phyloP scores from a whole-genome alignment of 2,888 invertebrate species.

The Nephrotoma flavescens region DNA sequence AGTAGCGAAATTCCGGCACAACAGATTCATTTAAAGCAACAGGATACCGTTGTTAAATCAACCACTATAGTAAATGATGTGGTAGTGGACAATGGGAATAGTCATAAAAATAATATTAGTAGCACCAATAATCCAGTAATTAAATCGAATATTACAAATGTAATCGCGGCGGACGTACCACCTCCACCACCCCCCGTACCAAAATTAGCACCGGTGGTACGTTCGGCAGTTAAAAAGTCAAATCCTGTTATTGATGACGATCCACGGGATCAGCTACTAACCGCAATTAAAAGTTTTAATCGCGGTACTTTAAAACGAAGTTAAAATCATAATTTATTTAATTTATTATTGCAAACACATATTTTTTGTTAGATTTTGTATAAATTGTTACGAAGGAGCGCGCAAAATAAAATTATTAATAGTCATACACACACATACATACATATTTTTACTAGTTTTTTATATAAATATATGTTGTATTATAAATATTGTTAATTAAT shows the following conservation, averaged over 20 bases:
- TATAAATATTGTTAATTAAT: background rate
- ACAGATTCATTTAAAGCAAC: constrained; percentile 11
- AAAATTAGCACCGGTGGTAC: constrained; percentile 14
- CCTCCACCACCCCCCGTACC: constrained; percentile 27
- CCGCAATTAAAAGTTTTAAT: constrained; percentile 57
- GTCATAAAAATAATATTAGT: background rate
- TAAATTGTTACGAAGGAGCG: background rate
- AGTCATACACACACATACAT: background rate
- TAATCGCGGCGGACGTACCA: background rate
- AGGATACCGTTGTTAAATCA: background rate
- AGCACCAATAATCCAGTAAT: background rate
- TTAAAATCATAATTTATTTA: constrained; percentile 3
- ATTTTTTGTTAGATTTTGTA: background rate
- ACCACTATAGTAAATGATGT: background rate
- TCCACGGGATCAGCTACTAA: constrained; percentile 48
- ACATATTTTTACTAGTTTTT: background rate
- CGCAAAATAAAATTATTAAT: background rate
- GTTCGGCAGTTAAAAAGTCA: constrained; percentile 14
- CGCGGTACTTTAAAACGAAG: constrained; percentile 23
- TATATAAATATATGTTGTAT: background rate
- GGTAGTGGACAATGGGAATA: background rate
- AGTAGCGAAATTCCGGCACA: background rate
- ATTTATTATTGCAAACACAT: background rate
- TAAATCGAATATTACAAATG: constrained; percentile 8
- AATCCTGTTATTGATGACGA: constrained; percentile 28